Evolutionary conservation across 2,888 invertebrate species (phyloP).

Genomic region (Oxycera nigricornis): DNA sequence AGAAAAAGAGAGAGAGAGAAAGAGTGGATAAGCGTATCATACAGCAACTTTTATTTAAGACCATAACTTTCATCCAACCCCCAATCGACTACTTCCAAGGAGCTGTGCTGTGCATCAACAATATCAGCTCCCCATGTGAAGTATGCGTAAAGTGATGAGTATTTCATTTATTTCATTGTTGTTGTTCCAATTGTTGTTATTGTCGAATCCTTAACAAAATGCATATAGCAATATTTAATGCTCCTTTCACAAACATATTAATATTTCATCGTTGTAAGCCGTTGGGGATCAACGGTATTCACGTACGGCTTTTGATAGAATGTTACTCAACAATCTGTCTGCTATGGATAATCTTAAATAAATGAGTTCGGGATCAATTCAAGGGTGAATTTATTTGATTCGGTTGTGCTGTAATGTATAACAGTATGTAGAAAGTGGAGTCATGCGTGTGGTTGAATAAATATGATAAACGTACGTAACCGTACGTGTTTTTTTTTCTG

Average conservation of each 20-base stretch:
- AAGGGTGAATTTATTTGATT: conserved; percentile 39
- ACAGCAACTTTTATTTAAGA: conserved; percentile 15
- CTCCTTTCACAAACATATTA: conserved; percentile 30
- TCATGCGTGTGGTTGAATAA: too few species aligned
- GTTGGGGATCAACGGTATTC: conserved; percentile 17
- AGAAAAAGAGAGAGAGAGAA: not conserved
- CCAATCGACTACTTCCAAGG: too few species aligned
- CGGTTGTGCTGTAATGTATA: too few species aligned
- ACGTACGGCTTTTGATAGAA: not conserved
- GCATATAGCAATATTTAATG: conserved; percentile 24
- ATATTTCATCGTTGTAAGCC: conserved; percentile 33
- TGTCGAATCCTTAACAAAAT: not conserved
- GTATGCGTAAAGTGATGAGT: not conserved
- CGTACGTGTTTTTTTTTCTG: too few species aligned
- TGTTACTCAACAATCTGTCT: conserved; percentile 37
- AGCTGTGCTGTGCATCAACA: not conserved
- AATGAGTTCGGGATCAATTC: conserved; percentile 36
- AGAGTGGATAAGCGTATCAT: not conserved
- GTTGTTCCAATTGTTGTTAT: not conserved
- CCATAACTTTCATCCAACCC: not conserved
- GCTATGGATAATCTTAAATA: conserved; percentile 36
- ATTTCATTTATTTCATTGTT: not conserved
- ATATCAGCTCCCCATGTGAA: not conserved
- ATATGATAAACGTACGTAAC: too few species aligned
- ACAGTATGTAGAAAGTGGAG: too few species aligned